phyloP scores from a whole-genome alignment of 35 echinoderm and acorn worm species.

The Holothuria glaberrima region DNA sequence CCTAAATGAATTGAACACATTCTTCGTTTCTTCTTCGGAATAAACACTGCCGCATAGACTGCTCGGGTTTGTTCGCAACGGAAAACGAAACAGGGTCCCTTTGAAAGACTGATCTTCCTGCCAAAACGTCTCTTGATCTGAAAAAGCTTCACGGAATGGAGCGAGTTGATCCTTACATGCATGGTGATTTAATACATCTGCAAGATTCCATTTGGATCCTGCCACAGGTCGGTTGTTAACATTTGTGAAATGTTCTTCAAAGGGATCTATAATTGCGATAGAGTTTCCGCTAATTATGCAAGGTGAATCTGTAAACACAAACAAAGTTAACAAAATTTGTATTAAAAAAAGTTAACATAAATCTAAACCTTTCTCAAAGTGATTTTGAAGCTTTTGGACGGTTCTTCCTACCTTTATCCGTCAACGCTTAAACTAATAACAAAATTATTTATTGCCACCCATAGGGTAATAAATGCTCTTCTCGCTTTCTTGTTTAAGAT shows the following conservation, averaged over 20 bases:
- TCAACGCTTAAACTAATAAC: too few relatives aligned
- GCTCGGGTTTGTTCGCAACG: slow-evolving; percentile 26
- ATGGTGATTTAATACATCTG: not conserved
- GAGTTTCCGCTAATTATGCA: slow-evolving; percentile 67
- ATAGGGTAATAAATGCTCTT: too few relatives aligned
- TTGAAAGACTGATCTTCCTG: not conserved
- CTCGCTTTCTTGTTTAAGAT: too few relatives aligned
- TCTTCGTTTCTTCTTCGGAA: slow-evolving; percentile 26
- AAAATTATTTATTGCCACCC: too few relatives aligned
- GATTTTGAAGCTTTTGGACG: too few relatives aligned
- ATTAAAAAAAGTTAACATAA: too few relatives aligned
- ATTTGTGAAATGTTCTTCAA: slow-evolving; percentile 64
- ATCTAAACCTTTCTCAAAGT: too few relatives aligned
- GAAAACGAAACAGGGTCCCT: slow-evolving; percentile 56
- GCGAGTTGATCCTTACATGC: slow-evolving; percentile 68
- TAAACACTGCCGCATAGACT: slow-evolving; percentile 47
- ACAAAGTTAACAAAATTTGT: too few relatives aligned
- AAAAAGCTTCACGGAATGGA: slow-evolving; percentile 67
- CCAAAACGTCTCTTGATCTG: not conserved
- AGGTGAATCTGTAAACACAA: slow-evolving; percentile 41
- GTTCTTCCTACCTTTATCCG: too few relatives aligned
- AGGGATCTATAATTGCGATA: slow-evolving; percentile 73
- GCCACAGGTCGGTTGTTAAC: slow-evolving; percentile 3
- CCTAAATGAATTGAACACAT: slow-evolving; percentile 72
- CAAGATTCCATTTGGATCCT: not conserved